A percentile compares a stretch with the other conserved stretches of the same genome.
Conservation (phyloP, 2,888 invertebrate genomes). For the Sinohyriopsis cumingii region DNA sequence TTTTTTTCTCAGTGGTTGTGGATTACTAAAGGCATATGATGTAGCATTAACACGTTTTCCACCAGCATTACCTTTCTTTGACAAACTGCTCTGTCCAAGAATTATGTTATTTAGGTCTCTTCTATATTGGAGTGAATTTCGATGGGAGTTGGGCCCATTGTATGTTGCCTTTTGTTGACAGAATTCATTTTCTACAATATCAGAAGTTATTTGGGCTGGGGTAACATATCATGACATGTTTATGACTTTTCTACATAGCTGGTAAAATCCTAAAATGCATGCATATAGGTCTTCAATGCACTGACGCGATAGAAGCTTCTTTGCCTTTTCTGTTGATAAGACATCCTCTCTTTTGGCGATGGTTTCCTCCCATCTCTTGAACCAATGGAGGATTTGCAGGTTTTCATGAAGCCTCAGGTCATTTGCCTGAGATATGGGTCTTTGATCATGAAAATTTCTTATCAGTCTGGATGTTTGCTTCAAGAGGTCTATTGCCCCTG, state of each 20-base stretch:
- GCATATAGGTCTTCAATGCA: background rate
- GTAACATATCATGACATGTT: background rate
- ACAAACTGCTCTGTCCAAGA: constrained; percentile 16
- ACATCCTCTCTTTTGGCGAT: background rate
- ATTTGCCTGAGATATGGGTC: constrained; percentile 6
- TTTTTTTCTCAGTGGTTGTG: too few species aligned
- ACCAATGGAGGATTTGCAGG: background rate
- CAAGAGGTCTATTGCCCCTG: constrained; percentile 14
- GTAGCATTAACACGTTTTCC: too few species aligned
- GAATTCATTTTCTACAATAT: constrained; percentile 11
- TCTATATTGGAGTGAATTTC: constrained; percentile 16
- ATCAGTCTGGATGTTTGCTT: constrained; percentile 14
- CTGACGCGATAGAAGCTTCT: constrained; percentile 1
- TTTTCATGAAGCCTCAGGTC: background rate
- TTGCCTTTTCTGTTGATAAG: background rate
- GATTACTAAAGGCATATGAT: too few species aligned
- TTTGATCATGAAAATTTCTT: constrained; percentile 13
- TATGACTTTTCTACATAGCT: too few species aligned
- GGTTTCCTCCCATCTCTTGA: background rate
- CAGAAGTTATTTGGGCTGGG: constrained; percentile 4
- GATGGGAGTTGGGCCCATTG: constrained; percentile 26
- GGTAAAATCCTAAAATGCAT: too few species aligned
- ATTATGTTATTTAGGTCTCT: constrained; percentile 19
- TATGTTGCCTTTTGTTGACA: constrained; percentile 17
- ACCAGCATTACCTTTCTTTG: constrained; percentile 18